phyloP scores from a whole-genome alignment of 2,888 invertebrate species.

The Lochmaea crataegi region DNA sequence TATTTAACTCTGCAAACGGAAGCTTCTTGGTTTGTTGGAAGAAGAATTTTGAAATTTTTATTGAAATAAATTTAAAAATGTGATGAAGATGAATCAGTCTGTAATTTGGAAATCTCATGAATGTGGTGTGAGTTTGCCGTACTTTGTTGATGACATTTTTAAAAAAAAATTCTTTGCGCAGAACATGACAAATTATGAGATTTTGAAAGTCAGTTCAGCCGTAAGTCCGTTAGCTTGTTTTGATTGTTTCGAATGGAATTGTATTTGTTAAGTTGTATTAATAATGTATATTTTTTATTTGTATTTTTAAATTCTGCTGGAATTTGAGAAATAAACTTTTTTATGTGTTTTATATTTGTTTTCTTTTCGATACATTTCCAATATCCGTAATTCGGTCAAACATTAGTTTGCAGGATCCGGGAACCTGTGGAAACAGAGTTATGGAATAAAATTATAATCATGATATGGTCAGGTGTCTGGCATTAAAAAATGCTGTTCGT shows the following conservation, averaged over 20 bases:
- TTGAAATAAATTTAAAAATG: too few species aligned
- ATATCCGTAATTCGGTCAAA: too few species aligned
- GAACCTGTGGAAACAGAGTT: too few species aligned
- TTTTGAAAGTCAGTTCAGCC: constrained; percentile 31
- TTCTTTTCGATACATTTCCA: neutral
- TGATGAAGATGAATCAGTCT: constrained; percentile 23
- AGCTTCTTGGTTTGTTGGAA: too few species aligned
- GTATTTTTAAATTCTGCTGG: constrained; percentile 51
- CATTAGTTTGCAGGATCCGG: too few species aligned
- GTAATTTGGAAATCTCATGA: constrained; percentile 48
- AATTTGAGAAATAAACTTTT: constrained; percentile 52
- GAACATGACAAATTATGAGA: constrained; percentile 19
- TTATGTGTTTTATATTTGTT: constrained; percentile 39
- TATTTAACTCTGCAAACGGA: too few species aligned
- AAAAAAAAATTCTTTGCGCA: constrained; percentile 25
- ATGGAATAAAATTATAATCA: too few species aligned
- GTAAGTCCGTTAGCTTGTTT: constrained; percentile 44
- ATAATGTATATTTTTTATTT: constrained; percentile 55
- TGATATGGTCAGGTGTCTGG: too few species aligned
- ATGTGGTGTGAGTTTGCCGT: constrained; percentile 52
- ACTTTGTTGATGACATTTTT: constrained; percentile 46
- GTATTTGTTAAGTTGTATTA: constrained; percentile 49
- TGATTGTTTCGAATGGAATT: constrained; percentile 42
- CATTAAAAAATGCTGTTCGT: too few species aligned
- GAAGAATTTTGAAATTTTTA: neutral